Evolutionary conservation across 1,140 invertebrate species (phyloP), one percentile per base, ranked within the genome.

Genomic region (Carcinoscorpius rotundicauda): DNA sequence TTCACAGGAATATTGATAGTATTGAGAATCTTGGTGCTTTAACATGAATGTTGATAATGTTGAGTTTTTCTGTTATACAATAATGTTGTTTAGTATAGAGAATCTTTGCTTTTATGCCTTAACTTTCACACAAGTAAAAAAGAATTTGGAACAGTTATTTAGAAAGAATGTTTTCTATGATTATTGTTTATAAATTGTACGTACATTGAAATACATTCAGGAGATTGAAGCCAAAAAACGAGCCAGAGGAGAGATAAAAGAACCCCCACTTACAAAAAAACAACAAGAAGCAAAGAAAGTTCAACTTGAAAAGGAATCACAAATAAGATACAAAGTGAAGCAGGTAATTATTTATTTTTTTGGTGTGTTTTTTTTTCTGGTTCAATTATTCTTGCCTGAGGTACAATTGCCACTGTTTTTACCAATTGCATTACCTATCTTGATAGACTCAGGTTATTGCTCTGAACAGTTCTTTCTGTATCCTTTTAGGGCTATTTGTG

Each of bases 221-320:
- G 95, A 98, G 80, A 78, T 97, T 6, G 95, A 95, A 70, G 91
- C 93, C 70, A 96, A 93, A 74, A 80, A 81, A 61, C 86, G 86
- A 69, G 83, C 83, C 57, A 85, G 93, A 73, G 91, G 91, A 4
- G 88, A 87, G 75, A 79, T 86, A n/a, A 78, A 78, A 63, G 73
- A 85, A 62, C 83, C 85, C 4, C 85, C 87, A 68, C 78, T 93
- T 60, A 88, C 88, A 2, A 85, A 88, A 9, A 97, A 97, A 77
- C 96, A 99, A 76, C 87, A 94, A 75, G 94, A 98, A 78, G 85
- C 86, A 6, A 83, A 97, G 10, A 91, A 89, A 74, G 81, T 84
- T 49, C 93, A 98, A 76, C 80, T 88, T 10, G 83, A 87, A 52
- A 96, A 93, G 72, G 97, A 98, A 77, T 81, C 81, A 65, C 81